Conservation (phyloP, 2,797 vertebrate genomes). For the Simalia tracyae region DNA sequence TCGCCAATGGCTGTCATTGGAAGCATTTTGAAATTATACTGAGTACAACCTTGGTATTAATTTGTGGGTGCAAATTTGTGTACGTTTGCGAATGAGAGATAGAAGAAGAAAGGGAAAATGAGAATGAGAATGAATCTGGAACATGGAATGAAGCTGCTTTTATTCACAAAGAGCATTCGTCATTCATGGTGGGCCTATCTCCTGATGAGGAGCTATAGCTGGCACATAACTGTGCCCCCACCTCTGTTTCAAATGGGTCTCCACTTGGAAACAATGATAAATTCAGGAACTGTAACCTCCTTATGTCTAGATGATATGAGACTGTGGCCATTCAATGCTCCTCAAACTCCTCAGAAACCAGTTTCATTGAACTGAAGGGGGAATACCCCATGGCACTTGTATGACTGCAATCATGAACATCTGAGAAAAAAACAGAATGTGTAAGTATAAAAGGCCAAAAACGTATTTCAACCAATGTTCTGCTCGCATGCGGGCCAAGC, state of each 20-base stretch:
- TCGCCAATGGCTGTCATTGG: slow-evolving; percentile 13
- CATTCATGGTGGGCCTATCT: background rate
- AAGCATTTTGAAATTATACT: background rate
- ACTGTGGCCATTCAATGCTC: background rate
- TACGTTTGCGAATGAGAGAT: too few species aligned
- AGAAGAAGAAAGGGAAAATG: background rate
- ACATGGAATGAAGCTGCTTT: background rate
- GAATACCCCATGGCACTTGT: background rate
- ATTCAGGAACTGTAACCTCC: background rate
- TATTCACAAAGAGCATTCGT: background rate
- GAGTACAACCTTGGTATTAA: background rate
- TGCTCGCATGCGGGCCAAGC: background rate
- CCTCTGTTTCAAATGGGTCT: too few species aligned
- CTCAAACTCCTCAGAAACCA: background rate
- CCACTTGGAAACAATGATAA: background rate
- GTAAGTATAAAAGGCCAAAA: background rate
- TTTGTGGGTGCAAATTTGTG: too few species aligned
- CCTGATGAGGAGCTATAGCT: too few species aligned
- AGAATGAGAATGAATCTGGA: background rate
- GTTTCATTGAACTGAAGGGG: background rate
- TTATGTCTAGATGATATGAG: background rate
- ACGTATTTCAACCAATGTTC: background rate
- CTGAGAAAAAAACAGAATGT: background rate
- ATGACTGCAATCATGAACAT: background rate
- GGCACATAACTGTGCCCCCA: too few species aligned